These are phyloP conservation scores for Gasterosteus nipponicus DNA, from an alignment of 2,113 vertebrate genomes.

Conservation along the genomic window DNA sequence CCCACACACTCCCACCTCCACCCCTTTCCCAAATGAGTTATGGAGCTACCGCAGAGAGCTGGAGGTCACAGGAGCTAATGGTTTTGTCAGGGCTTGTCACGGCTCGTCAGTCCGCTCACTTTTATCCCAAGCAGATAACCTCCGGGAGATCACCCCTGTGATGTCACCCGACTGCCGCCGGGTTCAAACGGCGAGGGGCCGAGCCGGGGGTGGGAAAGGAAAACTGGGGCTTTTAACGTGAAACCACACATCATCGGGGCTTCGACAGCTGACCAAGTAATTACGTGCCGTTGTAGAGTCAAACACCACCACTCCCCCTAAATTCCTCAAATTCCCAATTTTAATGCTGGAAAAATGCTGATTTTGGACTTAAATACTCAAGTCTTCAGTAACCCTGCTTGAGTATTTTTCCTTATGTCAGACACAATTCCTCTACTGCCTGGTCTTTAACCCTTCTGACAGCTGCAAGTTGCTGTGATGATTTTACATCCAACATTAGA, in stretches of 20 bases:
- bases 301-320: not conserved
- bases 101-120: conserved; percentile 52
- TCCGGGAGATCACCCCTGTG: conserved; percentile 31
- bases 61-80: conserved; percentile 70
- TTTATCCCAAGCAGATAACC: conserved; percentile 60
- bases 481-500: not conserved
- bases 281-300: conserved; percentile 1
- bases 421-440: not conserved
- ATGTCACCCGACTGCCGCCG: conserved; percentile 5
- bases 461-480: not conserved
- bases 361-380: conserved; percentile 3
- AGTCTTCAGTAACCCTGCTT: not conserved
- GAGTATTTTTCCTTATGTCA: conserved; percentile 25
- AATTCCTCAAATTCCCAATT: conserved; percentile 41
- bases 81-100: conserved; percentile 69
- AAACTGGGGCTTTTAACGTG: conserved; percentile 19
- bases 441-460: not conserved
- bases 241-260: conserved; percentile 16
- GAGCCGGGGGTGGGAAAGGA: conserved; percentile 8
- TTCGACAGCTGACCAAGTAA: conserved; percentile 43
- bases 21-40: conserved; percentile 30
- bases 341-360: conserved; percentile 31
- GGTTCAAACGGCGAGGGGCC: conserved; percentile 26
- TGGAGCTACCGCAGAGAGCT: conserved; percentile 47
- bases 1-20: not conserved